A percentile compares a stretch with the other conserved stretches of the same genome.
These are phyloP conservation scores for Synergus laeviventris DNA, from an alignment of 2,888 invertebrate genomes.

Conservation along the genomic window DNA sequence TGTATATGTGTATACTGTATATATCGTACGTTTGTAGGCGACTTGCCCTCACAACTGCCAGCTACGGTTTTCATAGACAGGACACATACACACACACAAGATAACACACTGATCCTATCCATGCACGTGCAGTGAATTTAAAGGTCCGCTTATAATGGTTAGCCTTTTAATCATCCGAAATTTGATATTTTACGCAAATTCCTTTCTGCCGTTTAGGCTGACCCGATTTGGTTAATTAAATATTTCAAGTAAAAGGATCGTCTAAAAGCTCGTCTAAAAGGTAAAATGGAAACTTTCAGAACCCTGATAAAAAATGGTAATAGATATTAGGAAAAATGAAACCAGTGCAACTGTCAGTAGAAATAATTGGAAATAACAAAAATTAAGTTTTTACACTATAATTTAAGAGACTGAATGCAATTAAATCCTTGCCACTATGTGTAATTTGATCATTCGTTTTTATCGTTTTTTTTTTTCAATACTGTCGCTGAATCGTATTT, in stretches of 20 bases:
- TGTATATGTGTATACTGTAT: neutral
- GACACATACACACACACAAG: neutral
- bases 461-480: neutral
- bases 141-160: constrained; percentile 20
- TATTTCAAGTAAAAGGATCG: neutral
- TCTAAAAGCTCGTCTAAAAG: too few species aligned
- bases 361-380: neutral
- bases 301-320: too few species aligned
- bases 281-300: neutral
- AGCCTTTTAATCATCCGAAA: constrained; percentile 13
- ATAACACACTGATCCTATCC: too few species aligned
- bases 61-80: neutral
- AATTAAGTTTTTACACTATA: neutral
- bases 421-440: constrained; percentile 8
- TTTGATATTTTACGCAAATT: constrained; percentile 12
- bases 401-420: neutral
- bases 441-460: constrained; percentile 21
- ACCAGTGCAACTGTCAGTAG: neutral
- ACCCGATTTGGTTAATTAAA: neutral
- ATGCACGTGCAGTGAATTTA: neutral
- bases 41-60: constrained; percentile 9
- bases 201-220: neutral
- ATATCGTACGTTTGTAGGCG: neutral
- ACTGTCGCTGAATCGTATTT: constrained; percentile 29
- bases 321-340: too few species aligned